Percentiles rank a stretch among this genome's conserved stretches.
phyloP scores from a whole-genome alignment of 2,113 vertebrate genomes.

The Alligator sinensis region DNA sequence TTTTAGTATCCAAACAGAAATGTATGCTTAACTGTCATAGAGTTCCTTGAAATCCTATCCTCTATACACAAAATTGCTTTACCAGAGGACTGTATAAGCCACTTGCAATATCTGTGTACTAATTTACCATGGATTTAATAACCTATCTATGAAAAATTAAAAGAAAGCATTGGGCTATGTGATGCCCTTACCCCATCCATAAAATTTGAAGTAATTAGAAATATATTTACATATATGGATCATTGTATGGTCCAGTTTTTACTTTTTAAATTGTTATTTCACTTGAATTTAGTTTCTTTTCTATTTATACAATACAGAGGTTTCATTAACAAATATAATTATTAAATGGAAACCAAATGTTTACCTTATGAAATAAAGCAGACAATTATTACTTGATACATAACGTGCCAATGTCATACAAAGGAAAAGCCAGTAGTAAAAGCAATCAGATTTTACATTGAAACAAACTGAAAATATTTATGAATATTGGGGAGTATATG shows the following conservation, averaged over 20 bases:
- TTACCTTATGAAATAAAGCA: not conserved
- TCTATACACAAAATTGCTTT: not conserved
- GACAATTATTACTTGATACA: not conserved
- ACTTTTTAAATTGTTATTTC: not conserved
- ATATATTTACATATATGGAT: not conserved
- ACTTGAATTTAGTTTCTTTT: not conserved
- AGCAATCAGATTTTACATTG: not conserved
- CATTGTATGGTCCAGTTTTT: not conserved
- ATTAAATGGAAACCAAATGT: not conserved
- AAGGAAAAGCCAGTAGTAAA: not conserved
- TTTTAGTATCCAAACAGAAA: not conserved
- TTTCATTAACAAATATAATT: not conserved
- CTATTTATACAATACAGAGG: not conserved
- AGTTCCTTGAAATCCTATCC: accelerated
- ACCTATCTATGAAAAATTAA: not conserved
- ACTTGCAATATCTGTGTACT: not conserved
- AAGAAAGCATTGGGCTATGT: not conserved
- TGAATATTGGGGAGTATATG: not conserved
- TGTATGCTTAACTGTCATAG: accelerated
- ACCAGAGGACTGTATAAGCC: not conserved
- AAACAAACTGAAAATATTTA: not conserved
- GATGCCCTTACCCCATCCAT: not conserved
- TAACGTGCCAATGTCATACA: not conserved
- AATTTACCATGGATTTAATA: not conserved
- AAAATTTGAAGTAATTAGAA: accelerated